Percentiles rank a stretch among this genome's conserved stretches.
Conservation (phyloP, 1,140 invertebrate genomes). For the Diabrotica virgifera region DNA sequence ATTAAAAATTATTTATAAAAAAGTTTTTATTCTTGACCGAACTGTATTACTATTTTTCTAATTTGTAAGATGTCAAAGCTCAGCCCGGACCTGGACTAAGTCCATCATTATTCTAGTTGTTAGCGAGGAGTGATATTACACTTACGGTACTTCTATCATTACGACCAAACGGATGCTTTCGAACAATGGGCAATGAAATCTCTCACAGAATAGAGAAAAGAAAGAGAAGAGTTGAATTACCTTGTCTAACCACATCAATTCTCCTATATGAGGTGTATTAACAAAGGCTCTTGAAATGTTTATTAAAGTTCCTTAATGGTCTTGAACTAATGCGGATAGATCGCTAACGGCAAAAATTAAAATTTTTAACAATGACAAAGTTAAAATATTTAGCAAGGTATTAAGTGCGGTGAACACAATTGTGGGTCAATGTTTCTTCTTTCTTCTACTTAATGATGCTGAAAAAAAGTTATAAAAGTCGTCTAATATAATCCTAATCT, state of each 20-base stretch:
- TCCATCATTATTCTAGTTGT: slow-evolving; percentile 1
- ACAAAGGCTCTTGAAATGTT: neutral
- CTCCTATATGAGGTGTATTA: neutral
- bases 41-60: no score
- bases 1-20: no score
- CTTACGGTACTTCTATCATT: neutral
- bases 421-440: no score
- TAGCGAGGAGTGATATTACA: neutral
- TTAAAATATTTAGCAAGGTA: no score
- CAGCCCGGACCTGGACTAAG: neutral
- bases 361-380: no score
- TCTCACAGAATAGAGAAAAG: neutral
- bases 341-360: neutral
- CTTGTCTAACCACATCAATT: neutral
- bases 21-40: no score
- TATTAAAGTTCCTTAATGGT: neutral
- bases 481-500: no score
- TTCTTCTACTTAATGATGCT: no score
- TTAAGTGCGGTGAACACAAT: no score
- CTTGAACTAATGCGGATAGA: neutral
- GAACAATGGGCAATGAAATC: slow-evolving; percentile 2
- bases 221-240: slow-evolving; percentile 1
- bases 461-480: no score
- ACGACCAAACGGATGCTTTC: neutral
- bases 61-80: no score